Conservation (phyloP, 2,888 invertebrate genomes). For the Amphipoea lucens region DNA sequence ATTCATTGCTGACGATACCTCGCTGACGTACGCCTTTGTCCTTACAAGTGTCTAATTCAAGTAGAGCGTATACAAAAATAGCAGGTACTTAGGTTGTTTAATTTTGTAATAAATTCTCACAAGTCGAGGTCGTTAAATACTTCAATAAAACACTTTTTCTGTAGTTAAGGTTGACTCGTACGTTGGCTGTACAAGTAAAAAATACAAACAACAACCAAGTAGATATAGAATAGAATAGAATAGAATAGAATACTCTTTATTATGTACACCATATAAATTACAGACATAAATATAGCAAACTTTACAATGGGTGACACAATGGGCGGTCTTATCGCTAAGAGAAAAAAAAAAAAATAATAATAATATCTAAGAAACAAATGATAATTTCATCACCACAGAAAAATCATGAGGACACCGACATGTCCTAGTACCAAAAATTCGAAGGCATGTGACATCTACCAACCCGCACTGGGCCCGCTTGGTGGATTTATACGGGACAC, state of each 20-base stretch:
- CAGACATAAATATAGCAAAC: no score
- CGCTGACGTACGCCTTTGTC: constrained; percentile 66
- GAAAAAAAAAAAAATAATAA: no score
- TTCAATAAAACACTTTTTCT: background rate
- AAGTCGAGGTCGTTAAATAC: constrained; percentile 16
- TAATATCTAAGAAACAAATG: background rate
- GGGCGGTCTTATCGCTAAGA: no score
- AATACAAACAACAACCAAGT: background rate
- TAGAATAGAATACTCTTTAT: no score
- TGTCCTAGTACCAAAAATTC: background rate
- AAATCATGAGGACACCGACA: background rate
- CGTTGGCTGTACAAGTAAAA: background rate
- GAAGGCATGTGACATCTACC: background rate
- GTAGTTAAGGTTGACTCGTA: background rate
- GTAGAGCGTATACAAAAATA: constrained; percentile 35
- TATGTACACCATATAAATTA: no score
- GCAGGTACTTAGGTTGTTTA: background rate
- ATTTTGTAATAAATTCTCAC: constrained; percentile 23
- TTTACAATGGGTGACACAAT: no score
- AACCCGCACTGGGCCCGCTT: background rate
- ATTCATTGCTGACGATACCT: constrained; percentile 59
- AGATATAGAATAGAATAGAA: no score
- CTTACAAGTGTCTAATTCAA: constrained; percentile 46
- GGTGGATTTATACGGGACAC: no score
- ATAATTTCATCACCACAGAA: background rate